Evolutionary conservation across 2,888 invertebrate species (phyloP).

Genomic region (Drosophila diplacantha): DNA sequence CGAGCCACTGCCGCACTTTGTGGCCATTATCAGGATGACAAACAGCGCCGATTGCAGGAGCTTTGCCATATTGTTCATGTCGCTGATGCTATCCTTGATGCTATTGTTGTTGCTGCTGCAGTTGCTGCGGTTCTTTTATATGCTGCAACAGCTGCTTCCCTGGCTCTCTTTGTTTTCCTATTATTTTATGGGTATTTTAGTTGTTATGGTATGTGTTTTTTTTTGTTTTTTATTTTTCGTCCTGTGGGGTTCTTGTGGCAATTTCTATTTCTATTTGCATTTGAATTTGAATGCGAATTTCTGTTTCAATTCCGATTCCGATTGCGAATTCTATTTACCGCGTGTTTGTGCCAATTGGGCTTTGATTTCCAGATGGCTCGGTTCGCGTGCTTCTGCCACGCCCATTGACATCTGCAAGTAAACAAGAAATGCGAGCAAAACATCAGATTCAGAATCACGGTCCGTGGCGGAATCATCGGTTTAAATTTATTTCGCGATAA

Average conservation of each 20-base stretch:
- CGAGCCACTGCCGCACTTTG: constrained; percentile 69
- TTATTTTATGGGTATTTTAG: constrained; percentile 59
- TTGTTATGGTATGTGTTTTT: constrained; percentile 16
- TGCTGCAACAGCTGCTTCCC: constrained; percentile 36
- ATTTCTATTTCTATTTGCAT: constrained; percentile 60
- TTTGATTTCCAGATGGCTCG: constrained; percentile 60
- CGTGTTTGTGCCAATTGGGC: constrained; percentile 64
- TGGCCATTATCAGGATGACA: constrained; percentile 71
- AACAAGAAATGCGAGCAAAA: constrained; percentile 39
- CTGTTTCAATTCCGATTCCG: constrained; percentile 47
- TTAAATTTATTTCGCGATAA: constrained; percentile 57
- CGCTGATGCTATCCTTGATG: constrained; percentile 17
- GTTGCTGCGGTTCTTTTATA: constrained; percentile 43
- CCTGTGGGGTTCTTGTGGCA: constrained; percentile 46
- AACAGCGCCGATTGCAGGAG: constrained; percentile 62
- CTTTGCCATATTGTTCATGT: constrained; percentile 61
- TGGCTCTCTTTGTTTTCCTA: constrained; percentile 31
- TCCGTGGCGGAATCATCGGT: constrained; percentile 53
- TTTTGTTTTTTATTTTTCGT: constrained; percentile 20
- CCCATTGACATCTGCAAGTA: constrained; percentile 69
- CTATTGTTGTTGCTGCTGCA: constrained; percentile 24
- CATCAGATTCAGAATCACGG: constrained; percentile 27
- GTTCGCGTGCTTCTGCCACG: constrained; percentile 43
- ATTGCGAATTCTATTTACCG: constrained; percentile 47
- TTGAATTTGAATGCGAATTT: constrained; percentile 51